phyloP scores from a whole-genome alignment of 2,888 invertebrate genomes.

The Nomada lathburiana region DNA sequence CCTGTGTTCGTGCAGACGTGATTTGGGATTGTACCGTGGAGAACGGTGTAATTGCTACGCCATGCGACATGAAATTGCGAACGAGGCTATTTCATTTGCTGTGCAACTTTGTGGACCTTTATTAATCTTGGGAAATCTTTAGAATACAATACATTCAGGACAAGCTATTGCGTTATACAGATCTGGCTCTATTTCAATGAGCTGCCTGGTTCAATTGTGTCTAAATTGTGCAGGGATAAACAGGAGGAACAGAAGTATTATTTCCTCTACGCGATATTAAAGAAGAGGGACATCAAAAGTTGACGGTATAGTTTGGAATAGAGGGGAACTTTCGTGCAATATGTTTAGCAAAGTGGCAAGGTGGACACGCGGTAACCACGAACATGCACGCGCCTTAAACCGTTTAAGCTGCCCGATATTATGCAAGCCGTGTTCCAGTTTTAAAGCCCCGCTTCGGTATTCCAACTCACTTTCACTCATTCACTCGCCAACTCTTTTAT shows the following conservation, averaged over 20 bases:
- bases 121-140: conserved; percentile 16
- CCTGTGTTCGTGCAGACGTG: conserved; percentile 26
- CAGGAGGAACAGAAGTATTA: neutral
- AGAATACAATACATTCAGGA: neutral
- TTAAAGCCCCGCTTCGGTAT: conserved; percentile 79
- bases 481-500: conserved; percentile 77
- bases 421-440: conserved; percentile 83
- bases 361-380: conserved; percentile 51
- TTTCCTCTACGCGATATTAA: neutral
- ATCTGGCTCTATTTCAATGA: neutral
- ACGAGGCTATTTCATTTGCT: conserved; percentile 30
- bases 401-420: conserved; percentile 78
- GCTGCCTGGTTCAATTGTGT: neutral
- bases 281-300: neutral
- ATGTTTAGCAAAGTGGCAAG: conserved; percentile 32
- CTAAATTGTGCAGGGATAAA: no score
- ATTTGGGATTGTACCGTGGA: conserved; percentile 28
- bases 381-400: conserved; percentile 71
- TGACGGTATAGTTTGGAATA: neutral
- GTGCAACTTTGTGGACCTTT: neutral
- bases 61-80: conserved; percentile 11
- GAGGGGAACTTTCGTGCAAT: conserved; percentile 23
- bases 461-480: conserved; percentile 83
- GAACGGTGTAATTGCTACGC: conserved; percentile 28
- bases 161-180: neutral